phyloP scores from a whole-genome alignment of 1,140 invertebrate species.

The Macrobrachium rosenbergii region DNA sequence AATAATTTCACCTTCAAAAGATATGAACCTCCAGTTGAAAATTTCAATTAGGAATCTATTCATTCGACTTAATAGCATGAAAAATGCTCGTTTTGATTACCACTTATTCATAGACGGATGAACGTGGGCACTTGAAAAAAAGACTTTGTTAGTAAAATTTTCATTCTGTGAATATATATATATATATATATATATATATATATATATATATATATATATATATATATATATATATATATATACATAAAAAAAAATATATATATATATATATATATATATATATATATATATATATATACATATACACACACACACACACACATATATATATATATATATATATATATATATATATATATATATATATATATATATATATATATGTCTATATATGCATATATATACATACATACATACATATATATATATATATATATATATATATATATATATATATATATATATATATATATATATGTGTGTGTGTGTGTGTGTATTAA shows the following conservation, averaged over 20 bases:
- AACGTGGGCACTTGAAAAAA: no score
- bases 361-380: background rate
- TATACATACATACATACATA: no score
- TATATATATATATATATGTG: no score
- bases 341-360: conserved; percentile 5
- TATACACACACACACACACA: background rate
- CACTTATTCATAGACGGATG: background rate
- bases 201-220: background rate
- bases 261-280: background rate
- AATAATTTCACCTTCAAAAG: no score
- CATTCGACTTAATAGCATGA: background rate
- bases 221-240: background rate
- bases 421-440: no score
- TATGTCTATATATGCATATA: no score
- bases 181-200: background rate
- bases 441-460: no score
- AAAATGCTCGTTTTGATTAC: background rate
- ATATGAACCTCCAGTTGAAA: no score
- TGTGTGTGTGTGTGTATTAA: no score
- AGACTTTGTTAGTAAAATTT: no score
- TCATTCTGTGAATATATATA: background rate
- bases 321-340: conserved; percentile 13
- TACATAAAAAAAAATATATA: no score
- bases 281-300: conserved; percentile 2
- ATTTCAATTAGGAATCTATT: background rate